These are phyloP conservation scores for Peromyscus maniculatus DNA, from an alignment of 2,113 vertebrate species.

Conservation along the genomic window DNA sequence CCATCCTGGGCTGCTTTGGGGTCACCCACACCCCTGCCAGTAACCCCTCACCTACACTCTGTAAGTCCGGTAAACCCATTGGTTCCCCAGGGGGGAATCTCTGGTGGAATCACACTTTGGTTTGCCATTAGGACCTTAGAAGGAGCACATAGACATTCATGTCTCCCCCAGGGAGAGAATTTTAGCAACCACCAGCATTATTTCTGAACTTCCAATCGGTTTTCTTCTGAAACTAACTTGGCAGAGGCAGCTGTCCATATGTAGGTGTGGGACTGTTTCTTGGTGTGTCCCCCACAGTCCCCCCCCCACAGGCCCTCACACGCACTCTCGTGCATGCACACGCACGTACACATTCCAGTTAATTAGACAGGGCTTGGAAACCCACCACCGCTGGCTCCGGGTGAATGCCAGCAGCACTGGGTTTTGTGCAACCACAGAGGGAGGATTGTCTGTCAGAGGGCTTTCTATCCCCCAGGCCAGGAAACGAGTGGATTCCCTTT, in stretches of 20 bases:
- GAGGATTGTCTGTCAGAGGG: not conserved
- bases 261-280: conserved; percentile 15
- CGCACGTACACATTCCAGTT: not conserved
- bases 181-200: not conserved
- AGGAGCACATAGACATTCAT: not conserved
- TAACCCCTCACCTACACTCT: not conserved
- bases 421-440: not conserved
- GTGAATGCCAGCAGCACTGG: not conserved
- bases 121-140: not conserved
- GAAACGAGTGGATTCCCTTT: not conserved
- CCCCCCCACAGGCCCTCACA: not conserved
- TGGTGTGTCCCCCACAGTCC: not conserved
- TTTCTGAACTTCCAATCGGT: not conserved
- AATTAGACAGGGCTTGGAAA: conserved; percentile 37
- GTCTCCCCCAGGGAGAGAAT: not conserved
- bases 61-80: too few relatives aligned
- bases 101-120: not conserved
- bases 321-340: rapidly evolving
- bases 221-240: conserved; percentile 13
- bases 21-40: too few relatives aligned
- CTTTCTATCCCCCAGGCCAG: not conserved
- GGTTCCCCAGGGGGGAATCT: not conserved
- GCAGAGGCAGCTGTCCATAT: not conserved
- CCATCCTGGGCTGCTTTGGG: not conserved
- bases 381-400: not conserved